These are phyloP conservation scores for Pimephales promelas DNA, from an alignment of 2,113 vertebrate species.

Conservation along the genomic window DNA sequence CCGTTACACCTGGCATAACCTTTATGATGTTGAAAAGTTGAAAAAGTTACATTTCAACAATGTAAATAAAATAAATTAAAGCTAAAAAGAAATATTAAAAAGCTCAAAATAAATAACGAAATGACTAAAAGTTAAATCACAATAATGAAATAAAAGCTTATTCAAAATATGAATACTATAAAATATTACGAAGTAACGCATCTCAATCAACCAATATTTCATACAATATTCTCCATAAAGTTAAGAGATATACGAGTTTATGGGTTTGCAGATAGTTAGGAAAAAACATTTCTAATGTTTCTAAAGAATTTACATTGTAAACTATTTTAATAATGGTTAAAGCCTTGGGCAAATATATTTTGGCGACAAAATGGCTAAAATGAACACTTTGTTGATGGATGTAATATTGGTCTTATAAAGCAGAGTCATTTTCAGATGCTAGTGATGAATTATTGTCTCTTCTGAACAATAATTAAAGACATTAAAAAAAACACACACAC, in stretches of 20 bases:
- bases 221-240: too few relatives aligned
- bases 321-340: neutral
- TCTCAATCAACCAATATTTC: too few relatives aligned
- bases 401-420: neutral
- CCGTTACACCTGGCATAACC: neutral
- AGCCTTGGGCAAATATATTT: neutral
- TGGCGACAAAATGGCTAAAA: neutral
- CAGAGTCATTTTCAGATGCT: neutral
- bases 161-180: too few relatives aligned
- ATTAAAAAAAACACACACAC: neutral
- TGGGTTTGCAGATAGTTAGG: neutral
- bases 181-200: too few relatives aligned
- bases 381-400: neutral
- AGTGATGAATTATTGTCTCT: neutral
- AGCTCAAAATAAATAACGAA: too few relatives aligned
- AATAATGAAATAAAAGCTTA: too few relatives aligned
- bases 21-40: neutral
- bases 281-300: too few relatives aligned
- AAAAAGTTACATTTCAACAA: too few relatives aligned
- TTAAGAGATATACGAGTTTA: neutral
- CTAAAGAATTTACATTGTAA: neutral
- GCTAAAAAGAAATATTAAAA: too few relatives aligned
- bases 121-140: too few relatives aligned
- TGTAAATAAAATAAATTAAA: too few relatives aligned
- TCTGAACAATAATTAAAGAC: neutral